Evolutionary conservation across 1,140 invertebrate genomes (phyloP).

Genomic region (Amyelois transitella): DNA sequence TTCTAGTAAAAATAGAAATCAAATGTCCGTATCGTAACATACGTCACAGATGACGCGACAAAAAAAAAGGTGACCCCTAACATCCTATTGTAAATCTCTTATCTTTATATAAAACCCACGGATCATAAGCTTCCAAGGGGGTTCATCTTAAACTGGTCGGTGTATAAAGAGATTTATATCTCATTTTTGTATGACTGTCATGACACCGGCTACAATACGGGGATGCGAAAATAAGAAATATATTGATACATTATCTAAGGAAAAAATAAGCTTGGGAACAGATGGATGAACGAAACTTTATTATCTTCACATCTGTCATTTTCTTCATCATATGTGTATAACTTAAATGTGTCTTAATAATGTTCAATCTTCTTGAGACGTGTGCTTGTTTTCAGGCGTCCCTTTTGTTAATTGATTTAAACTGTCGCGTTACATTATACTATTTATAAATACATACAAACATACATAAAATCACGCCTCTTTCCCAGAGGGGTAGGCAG

Average conservation of each 20-base stretch:
- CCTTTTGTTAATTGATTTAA: too few relatives aligned
- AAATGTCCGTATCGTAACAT: slow-evolving; percentile 4
- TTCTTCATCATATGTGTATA: too few relatives aligned
- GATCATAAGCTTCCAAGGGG: neutral
- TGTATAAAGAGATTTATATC: slow-evolving; percentile 17
- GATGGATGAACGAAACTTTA: neutral
- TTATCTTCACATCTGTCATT: neutral
- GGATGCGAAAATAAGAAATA: slow-evolving; percentile 15
- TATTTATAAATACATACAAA: too few relatives aligned
- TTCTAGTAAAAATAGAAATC: slow-evolving; percentile 4
- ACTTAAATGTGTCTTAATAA: too few relatives aligned
- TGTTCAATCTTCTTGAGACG: too few relatives aligned
- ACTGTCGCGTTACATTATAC: too few relatives aligned
- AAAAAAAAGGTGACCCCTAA: neutral
- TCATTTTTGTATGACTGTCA: slow-evolving; percentile 17
- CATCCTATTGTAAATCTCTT: neutral
- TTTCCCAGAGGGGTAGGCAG: too few relatives aligned
- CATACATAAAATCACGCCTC: too few relatives aligned
- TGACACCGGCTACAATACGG: slow-evolving; percentile 13
- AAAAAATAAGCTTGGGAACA: slow-evolving; percentile 1
- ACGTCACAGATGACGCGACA: slow-evolving; percentile 8
- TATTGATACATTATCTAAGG: slow-evolving; percentile 6
- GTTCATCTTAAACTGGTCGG: slow-evolving; percentile 7
- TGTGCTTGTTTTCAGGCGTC: too few relatives aligned
- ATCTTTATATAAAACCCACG: neutral